Conservation (phyloP, 2,888 invertebrate species). For the Xiphydria camelus region DNA sequence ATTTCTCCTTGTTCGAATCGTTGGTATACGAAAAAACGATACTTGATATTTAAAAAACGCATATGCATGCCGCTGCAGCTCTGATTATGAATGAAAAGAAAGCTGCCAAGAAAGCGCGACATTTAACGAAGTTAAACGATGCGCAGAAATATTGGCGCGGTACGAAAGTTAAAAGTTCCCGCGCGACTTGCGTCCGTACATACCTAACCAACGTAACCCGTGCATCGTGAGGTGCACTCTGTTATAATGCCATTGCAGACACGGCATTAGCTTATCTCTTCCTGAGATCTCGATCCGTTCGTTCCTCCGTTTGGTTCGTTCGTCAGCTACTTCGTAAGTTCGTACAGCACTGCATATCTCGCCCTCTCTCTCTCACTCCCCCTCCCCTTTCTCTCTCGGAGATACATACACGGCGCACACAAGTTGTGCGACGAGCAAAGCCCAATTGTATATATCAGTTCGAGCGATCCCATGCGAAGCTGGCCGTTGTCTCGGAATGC, state of each 20-base stretch:
- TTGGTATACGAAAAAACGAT: no score
- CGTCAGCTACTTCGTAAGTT: slow-evolving; percentile 31
- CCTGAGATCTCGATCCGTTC: slow-evolving; percentile 33
- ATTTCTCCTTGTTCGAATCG: no score
- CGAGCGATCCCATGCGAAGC: neutral
- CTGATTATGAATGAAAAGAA: no score
- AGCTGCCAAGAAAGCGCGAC: no score
- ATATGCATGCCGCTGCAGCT: no score
- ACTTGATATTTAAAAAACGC: no score
- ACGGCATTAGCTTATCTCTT: slow-evolving; percentile 43
- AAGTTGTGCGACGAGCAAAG: neutral
- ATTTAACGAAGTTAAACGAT: no score
- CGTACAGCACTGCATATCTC: neutral
- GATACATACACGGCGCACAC: neutral
- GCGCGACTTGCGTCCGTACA: no score
- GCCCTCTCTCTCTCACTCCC: no score
- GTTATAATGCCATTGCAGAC: slow-evolving; percentile 41
- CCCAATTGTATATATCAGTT: neutral
- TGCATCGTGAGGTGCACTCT: slow-evolving; percentile 12
- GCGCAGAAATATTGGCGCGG: no score
- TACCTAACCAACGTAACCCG: neutral
- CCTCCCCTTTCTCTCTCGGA: no score
- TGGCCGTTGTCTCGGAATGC: neutral
- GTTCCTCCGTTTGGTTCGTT: slow-evolving; percentile 32
- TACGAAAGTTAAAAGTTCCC: no score